Conservation (phyloP, 2,888 invertebrate genomes). For the Carabus problematicus region DNA sequence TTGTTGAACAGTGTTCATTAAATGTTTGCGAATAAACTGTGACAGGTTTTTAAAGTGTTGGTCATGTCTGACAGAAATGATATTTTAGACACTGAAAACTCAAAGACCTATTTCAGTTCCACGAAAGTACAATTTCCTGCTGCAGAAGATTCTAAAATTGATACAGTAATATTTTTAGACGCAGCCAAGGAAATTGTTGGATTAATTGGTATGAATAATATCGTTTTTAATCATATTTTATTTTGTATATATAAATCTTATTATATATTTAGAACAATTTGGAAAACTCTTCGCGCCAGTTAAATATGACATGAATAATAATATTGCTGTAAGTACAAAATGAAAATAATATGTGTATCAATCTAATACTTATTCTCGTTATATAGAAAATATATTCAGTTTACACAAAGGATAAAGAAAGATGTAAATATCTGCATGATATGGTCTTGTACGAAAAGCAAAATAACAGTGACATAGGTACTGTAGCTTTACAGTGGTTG, state of each 20-base stretch:
- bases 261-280: constrained; percentile 68
- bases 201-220: constrained; percentile 67
- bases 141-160: constrained; percentile 65
- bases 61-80: constrained; percentile 12
- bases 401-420: constrained; percentile 63
- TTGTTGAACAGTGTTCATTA: no score
- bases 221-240: constrained; percentile 19
- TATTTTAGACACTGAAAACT: neutral
- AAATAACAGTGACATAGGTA: constrained; percentile 62
- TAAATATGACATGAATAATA: constrained; percentile 78
- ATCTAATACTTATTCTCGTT: constrained; percentile 34
- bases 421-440: constrained; percentile 70
- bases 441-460: constrained; percentile 70
- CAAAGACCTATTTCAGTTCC: constrained; percentile 42
- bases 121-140: constrained; percentile 61
- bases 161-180: constrained; percentile 66
- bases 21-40: no score
- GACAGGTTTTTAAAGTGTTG: neutral
- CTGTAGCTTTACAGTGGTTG: constrained; percentile 76
- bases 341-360: constrained; percentile 11
- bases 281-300: constrained; percentile 78
- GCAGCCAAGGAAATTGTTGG: constrained; percentile 69
- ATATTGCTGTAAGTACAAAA: constrained; percentile 69
- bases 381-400: constrained; percentile 68
- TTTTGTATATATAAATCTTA: constrained; percentile 36